Base-by-base conservation (phyloP, 2,113 vertebrate species). In the Boleophthalmus pectinirostris region DNA sequence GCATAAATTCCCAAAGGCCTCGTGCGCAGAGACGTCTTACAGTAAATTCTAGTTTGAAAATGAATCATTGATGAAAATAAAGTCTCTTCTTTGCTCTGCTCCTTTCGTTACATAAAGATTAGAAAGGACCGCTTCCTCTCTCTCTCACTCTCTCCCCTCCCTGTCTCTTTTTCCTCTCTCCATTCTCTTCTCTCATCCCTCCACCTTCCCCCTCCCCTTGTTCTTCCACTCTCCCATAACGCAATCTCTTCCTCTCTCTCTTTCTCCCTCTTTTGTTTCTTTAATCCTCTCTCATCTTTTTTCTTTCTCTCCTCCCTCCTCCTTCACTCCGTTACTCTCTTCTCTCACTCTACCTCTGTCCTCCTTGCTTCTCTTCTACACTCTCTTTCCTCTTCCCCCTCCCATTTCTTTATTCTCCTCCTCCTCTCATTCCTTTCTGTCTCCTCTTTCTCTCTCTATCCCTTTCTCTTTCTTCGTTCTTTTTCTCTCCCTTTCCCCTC, bases 91-190 rank as follows among this genome's bases (percentile, higher is more conserved):
- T 33, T 64, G 16, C 3, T 64, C 61, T 21, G 20, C n/a, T 72
- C 43, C 76, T 75, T 69, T 70, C 67, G 81, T 87, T 88, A 82
- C 81, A 70, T 85, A 82, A 89, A 92, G 86, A 86, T 85, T 70
- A 77, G 74, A 74, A 79, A 64, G 29, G 38, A 45, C 51, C 53
- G 53, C 46, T 69, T 47, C 7, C 49, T 53, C 20, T 43, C 38
- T 43, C 49, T 70, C 29, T 18, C n/a, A 58, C 70, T 54, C 66
- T 57, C 12, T 11, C 60, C 24, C 60, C 49, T n/a, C 69, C 24
- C 24, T 23, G 35, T 43, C 43, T 23, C 18, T 29, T 29, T 29
- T 29, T 21, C 72, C 64, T 56, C 18, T 29, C 25, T 24, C n/a
- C 54, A 29, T 29, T 29, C 29, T n/a, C n/a, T n/a, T n/a, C n/a